These are phyloP conservation scores for Ornithoptera alexandrae DNA, from an alignment of 2,888 invertebrate species.

Conservation along the genomic window DNA sequence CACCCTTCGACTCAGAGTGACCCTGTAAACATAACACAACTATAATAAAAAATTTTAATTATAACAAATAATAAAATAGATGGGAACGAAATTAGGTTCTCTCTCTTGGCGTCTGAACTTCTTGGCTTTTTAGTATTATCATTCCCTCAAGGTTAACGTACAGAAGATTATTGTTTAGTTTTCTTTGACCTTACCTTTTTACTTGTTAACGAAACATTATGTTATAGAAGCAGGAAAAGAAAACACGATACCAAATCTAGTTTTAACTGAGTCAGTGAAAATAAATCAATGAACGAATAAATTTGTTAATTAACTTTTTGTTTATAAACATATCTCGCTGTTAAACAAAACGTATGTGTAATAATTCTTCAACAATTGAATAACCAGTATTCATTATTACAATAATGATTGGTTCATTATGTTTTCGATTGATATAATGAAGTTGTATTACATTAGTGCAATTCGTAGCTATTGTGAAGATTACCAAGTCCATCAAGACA, in stretches of 20 bases:
- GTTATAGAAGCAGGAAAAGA: too few relatives aligned
- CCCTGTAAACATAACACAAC: constrained; percentile 55
- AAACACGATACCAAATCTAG: too few relatives aligned
- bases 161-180: too few relatives aligned
- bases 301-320: not conserved
- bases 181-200: too few relatives aligned
- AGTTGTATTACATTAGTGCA: not conserved
- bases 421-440: not conserved
- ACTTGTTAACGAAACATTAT: too few relatives aligned
- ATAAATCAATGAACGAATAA: not conserved
- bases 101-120: too few relatives aligned
- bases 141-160: too few relatives aligned
- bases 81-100: too few relatives aligned
- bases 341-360: not conserved
- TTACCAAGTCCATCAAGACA: not conserved
- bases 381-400: not conserved
- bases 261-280: not conserved
- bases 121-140: too few relatives aligned
- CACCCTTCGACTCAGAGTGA: constrained; percentile 83
- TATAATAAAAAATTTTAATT: too few relatives aligned
- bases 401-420: not conserved
- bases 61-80: too few relatives aligned
- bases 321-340: not conserved
- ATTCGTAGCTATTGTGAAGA: not conserved
- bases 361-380: not conserved